phyloP scores from a whole-genome alignment of 2,888 invertebrate species.

The Cataglyphis livida region DNA sequence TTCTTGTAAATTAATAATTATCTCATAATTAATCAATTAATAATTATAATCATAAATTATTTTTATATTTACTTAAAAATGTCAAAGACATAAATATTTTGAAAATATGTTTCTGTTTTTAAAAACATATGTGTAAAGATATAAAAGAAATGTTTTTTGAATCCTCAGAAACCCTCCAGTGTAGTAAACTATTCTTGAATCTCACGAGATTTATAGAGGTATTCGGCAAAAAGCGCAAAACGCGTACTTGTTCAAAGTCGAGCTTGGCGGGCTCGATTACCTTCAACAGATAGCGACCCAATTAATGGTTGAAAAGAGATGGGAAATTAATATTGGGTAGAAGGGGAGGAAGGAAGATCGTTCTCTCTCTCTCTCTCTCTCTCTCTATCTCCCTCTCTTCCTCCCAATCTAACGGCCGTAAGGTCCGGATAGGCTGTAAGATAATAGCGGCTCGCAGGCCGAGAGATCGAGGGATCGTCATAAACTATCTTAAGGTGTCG shows the following conservation, averaged over 20 bases:
- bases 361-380: too few relatives aligned
- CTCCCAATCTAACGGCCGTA: conserved; percentile 18
- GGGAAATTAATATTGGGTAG: conserved; percentile 66
- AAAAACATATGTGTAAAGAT: not conserved
- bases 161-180: not conserved
- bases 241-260: not conserved
- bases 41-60: too few relatives aligned
- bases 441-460: conserved; percentile 62
- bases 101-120: not conserved
- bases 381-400: too few relatives aligned
- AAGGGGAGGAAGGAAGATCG: conserved; percentile 2
- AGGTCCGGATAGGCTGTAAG: conserved; percentile 57
- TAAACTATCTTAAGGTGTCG: conserved; percentile 81
- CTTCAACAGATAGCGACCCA: conserved; percentile 67
- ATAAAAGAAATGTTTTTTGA: not conserved
- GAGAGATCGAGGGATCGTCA: conserved; percentile 64
- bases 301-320: conserved; percentile 67
- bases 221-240: not conserved
- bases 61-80: not conserved
- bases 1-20: too few relatives aligned
- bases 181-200: not conserved
- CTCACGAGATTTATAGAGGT: conserved; percentile 6
- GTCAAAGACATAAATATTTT: not conserved
- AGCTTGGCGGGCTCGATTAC: conserved; percentile 60
- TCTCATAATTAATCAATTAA: too few relatives aligned